Evolutionary conservation across 37 sponge, comb jelly and placozoan genomes (phyloP), one percentile per base, ranked within the genome.

Genomic region (Amphimedon queenslandica): DNA sequence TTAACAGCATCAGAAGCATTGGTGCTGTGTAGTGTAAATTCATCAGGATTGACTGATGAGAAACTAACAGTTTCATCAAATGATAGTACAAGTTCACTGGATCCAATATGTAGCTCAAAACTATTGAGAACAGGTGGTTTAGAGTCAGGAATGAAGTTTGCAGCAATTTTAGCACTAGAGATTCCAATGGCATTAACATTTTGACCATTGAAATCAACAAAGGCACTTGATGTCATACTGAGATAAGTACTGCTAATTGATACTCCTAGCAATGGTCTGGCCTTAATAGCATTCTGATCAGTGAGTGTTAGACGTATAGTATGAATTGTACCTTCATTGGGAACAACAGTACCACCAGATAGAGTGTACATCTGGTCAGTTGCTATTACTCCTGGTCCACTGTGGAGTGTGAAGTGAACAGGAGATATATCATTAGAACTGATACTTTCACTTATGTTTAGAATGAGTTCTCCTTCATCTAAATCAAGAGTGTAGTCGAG

Each of bases 391-490:
- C 81, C 63, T 20, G 27, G 18, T 16, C 66, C 43, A 60, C 25
- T 77, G 43, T 85, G 90, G 2, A 93, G 61, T 43, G 82, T 75
- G 29, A 93, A 75, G 0, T 60, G 41, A n/a, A 63, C 67, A 24
- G 77, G 85, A 42, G 37, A 21, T 37, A 93, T 40, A 25, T 40
- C 42, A 24, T 42, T 33, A 2, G 77, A 75, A 36, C 63, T 74
- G 20, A 93, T 86, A 73, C 82, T 88, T 65, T 93, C 93, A 30
- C 83, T 82, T 37, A 93, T 70, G 4, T 90, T 85, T 40, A 93
- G 51, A 34, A 69, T 1, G 0, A 93, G 60, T 30, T 55, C 23
- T 1, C 77, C 86, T 42, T 20, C 27, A 58, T 94, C 72, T 42
- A 90, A 61, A 74, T 94, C 85, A 11, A 95, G 63, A n/a, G 84